phyloP scores from a whole-genome alignment of 2,797 vertebrate genomes.

The Microcaecilia unicolor region DNA sequence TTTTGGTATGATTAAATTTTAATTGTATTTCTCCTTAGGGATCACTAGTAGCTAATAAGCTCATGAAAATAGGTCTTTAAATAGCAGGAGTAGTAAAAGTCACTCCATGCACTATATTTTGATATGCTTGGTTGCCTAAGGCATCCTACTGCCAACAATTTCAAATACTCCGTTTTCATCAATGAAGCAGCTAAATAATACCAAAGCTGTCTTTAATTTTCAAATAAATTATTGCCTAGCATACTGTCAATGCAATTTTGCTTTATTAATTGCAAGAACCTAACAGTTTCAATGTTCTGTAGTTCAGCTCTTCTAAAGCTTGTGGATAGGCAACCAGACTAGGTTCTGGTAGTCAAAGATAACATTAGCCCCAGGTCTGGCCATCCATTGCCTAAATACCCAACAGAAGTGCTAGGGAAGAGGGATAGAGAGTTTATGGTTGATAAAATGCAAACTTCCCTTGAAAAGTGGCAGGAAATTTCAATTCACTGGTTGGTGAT shows the following conservation, averaged over 20 bases:
- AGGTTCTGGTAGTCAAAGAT: no score
- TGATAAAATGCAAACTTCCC: no score
- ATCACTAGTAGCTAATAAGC: constrained; percentile 60
- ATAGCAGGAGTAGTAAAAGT: constrained; percentile 51
- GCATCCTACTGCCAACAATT: constrained; percentile 27
- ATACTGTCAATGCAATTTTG: neutral
- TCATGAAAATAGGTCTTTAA: constrained; percentile 60
- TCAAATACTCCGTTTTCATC: constrained; percentile 38
- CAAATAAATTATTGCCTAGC: constrained; percentile 5
- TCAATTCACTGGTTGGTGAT: no score
- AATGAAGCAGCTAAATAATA: constrained; percentile 42
- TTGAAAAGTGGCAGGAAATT: no score
- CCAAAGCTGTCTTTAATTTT: constrained; percentile 22
- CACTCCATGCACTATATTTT: constrained; percentile 43
- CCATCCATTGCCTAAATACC: no score
- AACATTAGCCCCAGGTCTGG: no score
- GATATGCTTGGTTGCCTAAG: constrained; percentile 38
- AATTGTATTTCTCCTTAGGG: constrained; percentile 66
- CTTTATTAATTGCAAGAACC: constrained; percentile 13
- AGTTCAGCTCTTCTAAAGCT: no score
- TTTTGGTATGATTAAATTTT: constrained; percentile 68
- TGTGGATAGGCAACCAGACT: no score
- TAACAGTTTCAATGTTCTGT: no score
- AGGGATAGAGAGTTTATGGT: no score
- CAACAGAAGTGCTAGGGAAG: no score